Evolutionary conservation across 92 coral and sea anemone species (phyloP), one percentile per base, ranked within the genome.

Genomic region (Palythoa caribaeorum): DNA sequence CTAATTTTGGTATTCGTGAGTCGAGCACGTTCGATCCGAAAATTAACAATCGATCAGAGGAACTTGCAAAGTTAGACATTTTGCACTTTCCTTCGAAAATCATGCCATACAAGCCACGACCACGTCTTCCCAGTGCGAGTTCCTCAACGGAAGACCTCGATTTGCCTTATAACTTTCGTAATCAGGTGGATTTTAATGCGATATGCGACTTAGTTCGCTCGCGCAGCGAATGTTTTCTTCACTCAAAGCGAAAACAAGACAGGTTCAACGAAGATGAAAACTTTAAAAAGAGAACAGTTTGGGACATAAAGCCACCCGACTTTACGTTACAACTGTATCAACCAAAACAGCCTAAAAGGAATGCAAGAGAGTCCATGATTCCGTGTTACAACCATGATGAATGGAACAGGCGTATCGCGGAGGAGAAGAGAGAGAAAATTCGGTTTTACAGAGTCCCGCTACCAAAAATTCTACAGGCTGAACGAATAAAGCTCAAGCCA

Each of bases 191-290:
- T 14, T 95, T 91, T 71, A 94, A 92, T 74, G 99, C 98, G 17
- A 59, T 91, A 19, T 81, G 94, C 78, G 92, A 91, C 70, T 93
- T 97, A 16, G 88, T 94, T n/a, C 94, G 97, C 68, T 97, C 99
- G 19, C 94, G 99, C 37, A 97, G 99, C 84, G 98, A 95, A 51
- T 91, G 95, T 60, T 95, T 90, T 87, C 81, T 97, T 73, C 88
- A 95, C 35, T 87, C 96, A 14, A 93, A 93, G 87, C 87, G 96
- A 78, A 84, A 77, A 19, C 92, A 86, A 20, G 93, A 95, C 79
- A 81, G 76, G 80, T 48, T 65, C 52, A 60, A 44, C 3, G 57
- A 36, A 10, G 86, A 84, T 68, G 83, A 89, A 73, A 77, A 37
- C 28, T 51, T 59, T 9, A 86, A 55, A 20, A 92, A 80, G 48